These are phyloP conservation scores for Hyles lineata DNA, from an alignment of 2,888 invertebrate species.

Conservation along the genomic window DNA sequence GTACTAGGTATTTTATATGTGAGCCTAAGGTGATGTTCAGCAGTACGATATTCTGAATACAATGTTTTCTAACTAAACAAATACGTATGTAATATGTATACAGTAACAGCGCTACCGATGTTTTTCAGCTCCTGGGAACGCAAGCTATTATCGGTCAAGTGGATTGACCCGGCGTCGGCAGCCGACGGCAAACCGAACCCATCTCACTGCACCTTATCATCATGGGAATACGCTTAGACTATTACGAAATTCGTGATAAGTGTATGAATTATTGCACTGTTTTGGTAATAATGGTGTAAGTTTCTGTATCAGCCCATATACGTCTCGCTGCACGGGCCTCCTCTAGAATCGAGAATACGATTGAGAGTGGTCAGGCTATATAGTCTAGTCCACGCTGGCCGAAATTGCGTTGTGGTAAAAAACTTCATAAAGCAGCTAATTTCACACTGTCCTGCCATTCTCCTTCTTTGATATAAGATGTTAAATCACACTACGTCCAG, in stretches of 20 bases:
- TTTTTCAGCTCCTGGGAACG: constrained; percentile 46
- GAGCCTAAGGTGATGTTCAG: neutral
- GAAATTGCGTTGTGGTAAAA: no score
- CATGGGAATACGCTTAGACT: constrained; percentile 40
- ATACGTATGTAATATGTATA: neutral
- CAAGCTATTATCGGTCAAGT: constrained; percentile 52
- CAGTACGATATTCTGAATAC: neutral
- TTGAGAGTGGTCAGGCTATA: no score
- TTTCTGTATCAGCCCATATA: no score
- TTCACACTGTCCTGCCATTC: no score
- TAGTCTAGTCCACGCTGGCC: no score
- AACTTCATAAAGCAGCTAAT: no score
- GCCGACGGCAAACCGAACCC: constrained; percentile 18
- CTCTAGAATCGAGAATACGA: no score
- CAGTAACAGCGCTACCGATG: constrained; percentile 38
- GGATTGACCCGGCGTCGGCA: constrained; percentile 42
- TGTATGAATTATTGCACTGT: neutral
- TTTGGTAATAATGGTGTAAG: neutral
- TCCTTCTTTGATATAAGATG: no score
- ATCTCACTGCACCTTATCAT: constrained; percentile 38
- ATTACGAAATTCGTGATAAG: neutral
- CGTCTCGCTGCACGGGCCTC: no score
- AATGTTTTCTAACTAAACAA: neutral
- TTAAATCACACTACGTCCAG: no score
- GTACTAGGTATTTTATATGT: no score